Evolutionary conservation across 2,888 invertebrate genomes (phyloP).

Genomic region (Idaea aversata): DNA sequence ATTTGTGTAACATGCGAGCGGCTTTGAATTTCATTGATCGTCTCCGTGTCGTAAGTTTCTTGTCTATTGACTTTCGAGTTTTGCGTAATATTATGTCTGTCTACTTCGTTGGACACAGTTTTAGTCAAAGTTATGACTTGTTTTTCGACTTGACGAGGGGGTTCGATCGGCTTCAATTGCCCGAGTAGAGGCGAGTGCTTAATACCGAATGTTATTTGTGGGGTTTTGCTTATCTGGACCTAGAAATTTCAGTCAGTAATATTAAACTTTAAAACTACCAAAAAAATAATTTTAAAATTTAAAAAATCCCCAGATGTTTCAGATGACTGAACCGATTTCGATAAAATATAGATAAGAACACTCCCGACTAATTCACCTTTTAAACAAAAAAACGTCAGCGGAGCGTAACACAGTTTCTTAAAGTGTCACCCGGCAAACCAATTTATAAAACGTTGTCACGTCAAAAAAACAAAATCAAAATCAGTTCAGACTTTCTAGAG

Average conservation of each 20-base stretch:
- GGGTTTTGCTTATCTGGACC: constrained; percentile 63
- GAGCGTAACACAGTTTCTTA: no score
- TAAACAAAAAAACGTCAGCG: no score
- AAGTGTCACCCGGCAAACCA: no score
- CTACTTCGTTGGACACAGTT: constrained; percentile 23
- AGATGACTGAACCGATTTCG: no score
- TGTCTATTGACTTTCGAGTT: constrained; percentile 31
- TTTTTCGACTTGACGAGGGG: constrained; percentile 35
- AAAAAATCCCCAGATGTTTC: no score
- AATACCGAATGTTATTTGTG: constrained; percentile 88
- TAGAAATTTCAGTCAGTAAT: constrained; percentile 32
- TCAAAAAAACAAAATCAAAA: no score
- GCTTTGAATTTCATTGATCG: constrained; percentile 33
- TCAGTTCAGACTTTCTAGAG: no score
- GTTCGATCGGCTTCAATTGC: constrained; percentile 61
- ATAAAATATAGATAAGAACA: no score
- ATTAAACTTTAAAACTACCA: no score
- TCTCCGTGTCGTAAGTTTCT: constrained; percentile 32
- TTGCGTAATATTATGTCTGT: constrained; percentile 30
- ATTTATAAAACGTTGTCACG: no score
- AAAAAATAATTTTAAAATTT: no score
- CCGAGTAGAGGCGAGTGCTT: constrained; percentile 90
- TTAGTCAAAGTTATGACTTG: constrained; percentile 14
- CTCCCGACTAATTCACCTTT: no score
- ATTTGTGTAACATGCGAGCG: constrained; percentile 61